Evolutionary conservation across 2,113 vertebrate genomes (phyloP).

Genomic region (Miniopterus natalensis): DNA sequence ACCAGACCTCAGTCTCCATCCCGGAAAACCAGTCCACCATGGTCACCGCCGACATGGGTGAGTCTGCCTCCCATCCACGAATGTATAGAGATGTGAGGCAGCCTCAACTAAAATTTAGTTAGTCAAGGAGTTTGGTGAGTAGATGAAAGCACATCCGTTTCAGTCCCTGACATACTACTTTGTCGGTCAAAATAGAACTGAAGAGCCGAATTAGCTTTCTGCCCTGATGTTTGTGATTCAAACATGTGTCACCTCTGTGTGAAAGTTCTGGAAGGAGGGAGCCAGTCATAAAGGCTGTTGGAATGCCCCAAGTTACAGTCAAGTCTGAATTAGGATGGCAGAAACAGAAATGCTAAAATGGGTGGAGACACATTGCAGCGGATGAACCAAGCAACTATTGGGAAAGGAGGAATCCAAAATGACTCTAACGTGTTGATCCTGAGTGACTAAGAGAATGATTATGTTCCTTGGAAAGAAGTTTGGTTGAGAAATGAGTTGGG

Average conservation of each 20-base stretch:
- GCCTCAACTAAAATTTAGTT: not conserved
- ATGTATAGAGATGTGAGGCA: not conserved
- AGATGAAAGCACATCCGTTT: not conserved
- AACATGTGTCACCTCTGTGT: not conserved
- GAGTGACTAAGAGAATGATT: constrained; percentile 36
- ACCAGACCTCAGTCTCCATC: constrained; percentile 90
- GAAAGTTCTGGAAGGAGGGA: not conserved
- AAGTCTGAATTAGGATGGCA: not conserved
- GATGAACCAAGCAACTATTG: not conserved
- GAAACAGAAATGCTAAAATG: not conserved
- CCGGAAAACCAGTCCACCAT: constrained; percentile 93
- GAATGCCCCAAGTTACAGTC: not conserved
- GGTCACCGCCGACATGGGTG: constrained; percentile 93
- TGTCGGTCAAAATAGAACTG: not conserved
- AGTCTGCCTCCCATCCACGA: constrained; percentile 72
- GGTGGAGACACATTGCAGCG: not conserved
- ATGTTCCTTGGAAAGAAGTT: not conserved
- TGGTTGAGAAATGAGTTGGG: constrained; percentile 59
- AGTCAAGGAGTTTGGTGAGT: not conserved
- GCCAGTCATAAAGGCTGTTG: not conserved
- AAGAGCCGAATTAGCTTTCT: constrained; percentile 4
- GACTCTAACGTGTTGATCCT: not conserved
- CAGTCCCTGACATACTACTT: not conserved
- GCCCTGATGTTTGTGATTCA: not conserved
- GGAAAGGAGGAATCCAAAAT: not conserved